Evolutionary conservation across 2,113 vertebrate species (phyloP).

Genomic region (Rhinopomastus cyanomelas): DNA sequence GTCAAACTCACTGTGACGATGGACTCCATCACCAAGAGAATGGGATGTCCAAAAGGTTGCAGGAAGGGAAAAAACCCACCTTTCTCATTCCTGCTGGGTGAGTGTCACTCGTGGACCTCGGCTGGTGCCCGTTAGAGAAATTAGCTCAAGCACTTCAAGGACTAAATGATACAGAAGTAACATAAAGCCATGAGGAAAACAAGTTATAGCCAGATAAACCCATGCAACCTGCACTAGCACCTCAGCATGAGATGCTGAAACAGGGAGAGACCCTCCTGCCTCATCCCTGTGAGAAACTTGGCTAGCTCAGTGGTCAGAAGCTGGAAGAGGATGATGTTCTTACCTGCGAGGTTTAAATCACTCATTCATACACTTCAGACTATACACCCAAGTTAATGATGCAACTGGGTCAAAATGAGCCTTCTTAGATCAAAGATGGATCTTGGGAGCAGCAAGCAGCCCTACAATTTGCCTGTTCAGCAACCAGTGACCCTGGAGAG

Average conservation of each 20-base stretch:
- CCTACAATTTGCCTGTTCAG: not conserved
- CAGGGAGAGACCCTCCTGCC: not conserved
- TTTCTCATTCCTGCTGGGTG: not conserved
- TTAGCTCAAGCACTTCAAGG: not conserved
- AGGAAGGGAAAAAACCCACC: not conserved
- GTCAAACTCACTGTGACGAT: not conserved
- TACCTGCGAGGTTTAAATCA: no score
- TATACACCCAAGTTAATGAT: fast-evolving
- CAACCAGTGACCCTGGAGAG: fast-evolving
- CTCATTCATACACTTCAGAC: not conserved
- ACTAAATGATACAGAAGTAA: not conserved
- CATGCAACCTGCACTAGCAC: not conserved
- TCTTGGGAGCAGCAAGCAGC: not conserved
- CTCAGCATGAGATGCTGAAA: not conserved
- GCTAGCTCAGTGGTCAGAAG: not conserved
- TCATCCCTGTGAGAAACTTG: not conserved
- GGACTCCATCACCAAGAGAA: not conserved
- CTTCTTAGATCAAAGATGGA: not conserved
- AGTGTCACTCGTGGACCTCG: not conserved
- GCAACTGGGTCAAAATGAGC: not conserved
- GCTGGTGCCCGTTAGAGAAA: not conserved
- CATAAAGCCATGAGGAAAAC: not conserved
- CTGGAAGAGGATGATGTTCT: not conserved
- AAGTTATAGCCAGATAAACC: not conserved
- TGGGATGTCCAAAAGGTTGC: not conserved